Base-by-base conservation (phyloP, 2,797 vertebrate species). In the Pangasius mekongensis region DNA sequence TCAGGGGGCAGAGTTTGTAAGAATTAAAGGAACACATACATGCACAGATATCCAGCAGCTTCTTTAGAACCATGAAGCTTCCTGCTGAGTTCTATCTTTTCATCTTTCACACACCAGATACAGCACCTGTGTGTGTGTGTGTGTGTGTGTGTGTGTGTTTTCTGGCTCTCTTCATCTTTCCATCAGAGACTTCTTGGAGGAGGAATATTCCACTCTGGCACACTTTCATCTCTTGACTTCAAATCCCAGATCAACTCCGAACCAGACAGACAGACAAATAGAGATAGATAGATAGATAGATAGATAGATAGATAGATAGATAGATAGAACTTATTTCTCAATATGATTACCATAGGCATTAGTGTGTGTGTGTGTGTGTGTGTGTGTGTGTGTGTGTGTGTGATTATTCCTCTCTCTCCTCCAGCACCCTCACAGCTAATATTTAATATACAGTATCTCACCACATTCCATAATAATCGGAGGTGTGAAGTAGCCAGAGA, bases 381-480 rank as follows among this genome's bases (percentile, higher is more conserved):
- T 64, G 85, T 81, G 30, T 27, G 30, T 87, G 85, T 77, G 54
- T 56, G 54, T 52, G 54, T 56, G 3, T 58, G 56, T 81, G 80
- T 69, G 10, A 69, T 69, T 33, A 69, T 33, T 33, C 30, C 66
- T 69, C 14, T 33, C 78, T 76, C 47, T 91, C 74, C 69, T 74
- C 74, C 43, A 49, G 58, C 85, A 71, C 36, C 84, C 88, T 78
- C 80, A 74, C 47, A 85, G 78, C 39, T 58, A 60, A 88, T 85
- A 80, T 84, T 33, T 86, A 88, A 91, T 90, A 83, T 89, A 13
- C 49, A 52, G 49, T 52, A 87, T 87, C 76, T 85, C 69, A 77
- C 76, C 67, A 82, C 84, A 78, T 74, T 83, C 87, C 85, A 91
- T 90, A 91, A 91, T 89, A 86, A 85, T 87, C 78, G 56, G 83